Evolutionary conservation across 1,140 invertebrate species (phyloP).

Genomic region (Papilio helenus): DNA sequence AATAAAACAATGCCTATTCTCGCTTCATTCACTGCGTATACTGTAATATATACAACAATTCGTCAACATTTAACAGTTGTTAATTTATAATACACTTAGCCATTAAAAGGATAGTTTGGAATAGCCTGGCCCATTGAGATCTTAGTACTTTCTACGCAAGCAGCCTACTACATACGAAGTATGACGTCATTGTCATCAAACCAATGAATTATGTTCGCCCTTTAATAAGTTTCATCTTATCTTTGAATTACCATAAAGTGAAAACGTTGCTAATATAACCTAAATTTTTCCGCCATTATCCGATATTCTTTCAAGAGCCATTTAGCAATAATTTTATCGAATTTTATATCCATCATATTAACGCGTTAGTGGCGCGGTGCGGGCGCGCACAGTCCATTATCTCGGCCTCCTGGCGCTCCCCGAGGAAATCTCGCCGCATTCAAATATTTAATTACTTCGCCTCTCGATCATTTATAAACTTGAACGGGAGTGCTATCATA

Average conservation of each 20-base stretch:
- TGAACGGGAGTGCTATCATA: slow-evolving; percentile 80
- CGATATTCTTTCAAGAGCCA: slow-evolving; percentile 72
- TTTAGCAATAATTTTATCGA: slow-evolving; percentile 80
- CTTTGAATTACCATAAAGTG: slow-evolving; percentile 26
- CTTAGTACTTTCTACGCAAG: neutral
- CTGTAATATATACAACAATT: neutral
- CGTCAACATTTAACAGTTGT: too few species aligned
- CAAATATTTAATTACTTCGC: slow-evolving; percentile 83
- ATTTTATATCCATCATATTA: slow-evolving; percentile 81
- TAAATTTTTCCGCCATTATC: slow-evolving; percentile 43
- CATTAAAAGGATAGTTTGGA: too few species aligned
- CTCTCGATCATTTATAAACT: slow-evolving; percentile 82
- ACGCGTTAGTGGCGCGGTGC: slow-evolving; percentile 63
- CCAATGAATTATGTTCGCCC: neutral
- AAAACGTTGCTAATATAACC: slow-evolving; percentile 13
- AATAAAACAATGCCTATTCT: neutral
- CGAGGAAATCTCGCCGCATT: slow-evolving; percentile 81
- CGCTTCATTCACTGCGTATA: neutral
- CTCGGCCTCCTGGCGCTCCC: slow-evolving; percentile 68
- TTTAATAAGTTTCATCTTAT: neutral
- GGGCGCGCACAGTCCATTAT: slow-evolving; percentile 69
- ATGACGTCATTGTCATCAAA: neutral
- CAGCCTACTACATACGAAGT: too few species aligned
- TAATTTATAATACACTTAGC: too few species aligned
- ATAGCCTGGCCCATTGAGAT: too few species aligned